These are phyloP conservation scores for Peucedramus taeniatus DNA, from an alignment of 2,113 vertebrate genomes.

Conservation along the genomic window DNA sequence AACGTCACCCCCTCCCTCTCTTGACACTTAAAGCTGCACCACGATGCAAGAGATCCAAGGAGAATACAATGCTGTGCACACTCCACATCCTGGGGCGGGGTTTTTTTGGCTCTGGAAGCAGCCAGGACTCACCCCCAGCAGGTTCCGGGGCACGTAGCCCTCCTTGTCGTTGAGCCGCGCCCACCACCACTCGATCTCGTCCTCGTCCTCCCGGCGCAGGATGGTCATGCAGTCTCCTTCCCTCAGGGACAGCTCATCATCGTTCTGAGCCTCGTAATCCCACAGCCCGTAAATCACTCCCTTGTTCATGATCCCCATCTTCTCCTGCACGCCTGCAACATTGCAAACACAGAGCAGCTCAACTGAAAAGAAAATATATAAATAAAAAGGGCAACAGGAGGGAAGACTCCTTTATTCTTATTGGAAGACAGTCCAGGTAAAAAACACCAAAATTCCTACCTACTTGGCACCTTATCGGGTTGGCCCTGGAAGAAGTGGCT, in stretches of 20 bases:
- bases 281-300: conserved; percentile 93
- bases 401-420: not conserved
- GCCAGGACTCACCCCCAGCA: conserved; percentile 86
- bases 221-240: conserved; percentile 95
- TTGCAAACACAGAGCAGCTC: not conserved
- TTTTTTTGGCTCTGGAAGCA: not conserved
- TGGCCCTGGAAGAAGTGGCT: not conserved
- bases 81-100: no score
- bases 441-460: not conserved
- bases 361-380: not conserved
- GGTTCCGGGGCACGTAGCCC: conserved; percentile 91
- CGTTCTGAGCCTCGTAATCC: conserved; percentile 84
- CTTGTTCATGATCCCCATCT: conserved; percentile 99
- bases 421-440: not conserved
- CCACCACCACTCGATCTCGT: conserved; percentile 98
- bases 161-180: conserved; percentile 83
- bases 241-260: conserved; percentile 84
- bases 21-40: not conserved
- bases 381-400: not conserved
- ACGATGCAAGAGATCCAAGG: not conserved
- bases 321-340: conserved; percentile 92
- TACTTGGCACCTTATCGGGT: not conserved
- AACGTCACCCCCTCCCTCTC: not conserved
- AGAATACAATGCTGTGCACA: not conserved
- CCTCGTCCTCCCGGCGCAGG: conserved; percentile 87